Evolutionary conservation across 2,888 invertebrate species (phyloP), one percentile per base, ranked within the genome.

Genomic region (Megastigmus dorsalis): DNA sequence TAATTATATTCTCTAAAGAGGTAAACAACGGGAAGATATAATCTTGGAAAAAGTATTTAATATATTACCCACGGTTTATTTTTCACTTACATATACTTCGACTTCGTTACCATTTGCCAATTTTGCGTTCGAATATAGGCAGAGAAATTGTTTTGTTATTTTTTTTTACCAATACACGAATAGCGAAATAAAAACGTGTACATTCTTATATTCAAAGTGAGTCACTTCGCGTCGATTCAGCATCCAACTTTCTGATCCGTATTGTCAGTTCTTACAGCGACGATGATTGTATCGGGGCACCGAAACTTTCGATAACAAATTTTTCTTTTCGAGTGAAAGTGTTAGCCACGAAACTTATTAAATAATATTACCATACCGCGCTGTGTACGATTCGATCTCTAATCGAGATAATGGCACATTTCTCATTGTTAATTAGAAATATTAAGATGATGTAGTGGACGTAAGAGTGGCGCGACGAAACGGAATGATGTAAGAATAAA

Each of bases 1-100:
- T 63, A 57, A 69, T 74, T 65, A 68, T 30, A 55, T 68, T 60
- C 55, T 57, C 62, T 63, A 15, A 26, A 30, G 52, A 67, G 55
- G 55, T 57, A 68, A 62, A 68, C 36, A 57, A 30, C 48, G 9
- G 23, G 7, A 2, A 20, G 62, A 74, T 68, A 74, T 2, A 4
- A 68, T 63, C 63, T 54, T 4, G 0, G 6, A 43, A 57, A 48
- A 57, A 45, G n/a, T 36, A 30, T 48, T 33, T 52, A 33, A 48
- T 59, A 23, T 36, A 54, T 65, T 52, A 38, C 23, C n/a, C 20
- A 15, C 20, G 18, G 30, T 18, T 33, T 13, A 33, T 54, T 38
- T n/a, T n/a, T 62, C 36, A 45, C 33, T 69, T 59, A 13, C 15
- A 18, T n/a, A n/a, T n/a, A n/a, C n/a, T n/a, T n/a, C n/a, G n/a